Conservation (phyloP, 2,797 vertebrate genomes). For the Gorsachius magnificus region DNA sequence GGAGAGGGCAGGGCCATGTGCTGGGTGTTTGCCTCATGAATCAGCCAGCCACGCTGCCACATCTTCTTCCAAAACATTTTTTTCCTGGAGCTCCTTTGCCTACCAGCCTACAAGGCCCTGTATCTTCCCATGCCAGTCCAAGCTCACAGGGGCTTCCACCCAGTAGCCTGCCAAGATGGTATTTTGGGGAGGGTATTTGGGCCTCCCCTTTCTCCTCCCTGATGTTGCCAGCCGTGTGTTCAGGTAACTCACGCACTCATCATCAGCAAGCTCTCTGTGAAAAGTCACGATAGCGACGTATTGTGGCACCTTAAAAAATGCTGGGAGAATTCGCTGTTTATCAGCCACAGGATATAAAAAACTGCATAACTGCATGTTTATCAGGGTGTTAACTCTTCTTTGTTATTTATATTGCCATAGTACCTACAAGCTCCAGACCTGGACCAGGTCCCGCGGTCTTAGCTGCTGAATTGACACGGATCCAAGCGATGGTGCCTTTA, state of each 20-base stretch:
- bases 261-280: background rate
- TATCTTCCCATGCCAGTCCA: background rate
- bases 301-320: background rate
- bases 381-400: background rate
- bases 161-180: background rate
- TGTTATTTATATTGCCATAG: background rate
- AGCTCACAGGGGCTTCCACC: background rate
- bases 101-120: background rate
- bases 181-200: background rate
- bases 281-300: accelerated
- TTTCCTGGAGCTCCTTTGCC: background rate
- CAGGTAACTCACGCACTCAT: background rate
- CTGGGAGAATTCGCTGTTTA: background rate
- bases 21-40: background rate
- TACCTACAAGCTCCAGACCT: background rate
- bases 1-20: background rate
- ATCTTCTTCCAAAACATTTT: background rate
- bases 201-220: background rate
- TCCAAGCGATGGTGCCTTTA: background rate
- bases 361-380: background rate
- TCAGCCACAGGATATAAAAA: background rate
- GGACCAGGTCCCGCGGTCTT: background rate
- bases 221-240: background rate
- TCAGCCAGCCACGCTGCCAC: background rate
- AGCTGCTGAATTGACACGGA: background rate